phyloP scores from a whole-genome alignment of 2,797 vertebrate species.

The Pantherophis vulpinus region DNA sequence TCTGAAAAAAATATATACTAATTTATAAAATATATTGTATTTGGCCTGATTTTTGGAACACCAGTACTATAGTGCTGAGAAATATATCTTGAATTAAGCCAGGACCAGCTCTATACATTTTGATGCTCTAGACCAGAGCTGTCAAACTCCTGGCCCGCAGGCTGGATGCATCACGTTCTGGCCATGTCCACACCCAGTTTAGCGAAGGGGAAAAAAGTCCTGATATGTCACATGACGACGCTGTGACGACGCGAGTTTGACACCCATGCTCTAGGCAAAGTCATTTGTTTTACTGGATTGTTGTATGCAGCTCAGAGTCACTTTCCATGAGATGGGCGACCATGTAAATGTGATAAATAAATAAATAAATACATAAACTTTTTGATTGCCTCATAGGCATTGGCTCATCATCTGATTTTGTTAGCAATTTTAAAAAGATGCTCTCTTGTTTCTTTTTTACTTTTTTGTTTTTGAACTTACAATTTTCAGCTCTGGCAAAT shows the following conservation, averaged over 20 bases:
- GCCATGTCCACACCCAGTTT: too few species aligned
- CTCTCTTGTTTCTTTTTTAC: not conserved
- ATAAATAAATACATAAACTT: too few species aligned
- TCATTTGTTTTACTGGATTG: not conserved
- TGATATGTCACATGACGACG: fast-evolving
- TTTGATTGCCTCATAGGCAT: not conserved
- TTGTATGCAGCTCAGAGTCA: not conserved
- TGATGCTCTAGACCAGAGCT: not conserved
- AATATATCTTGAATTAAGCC: not conserved
- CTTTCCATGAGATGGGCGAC: not conserved
- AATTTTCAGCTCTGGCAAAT: not conserved
- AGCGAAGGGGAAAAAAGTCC: too few species aligned
- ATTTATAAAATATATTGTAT: not conserved
- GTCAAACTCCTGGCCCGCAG: not conserved
- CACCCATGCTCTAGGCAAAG: not conserved
- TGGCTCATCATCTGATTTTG: not conserved
- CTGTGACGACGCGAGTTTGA: fast-evolving
- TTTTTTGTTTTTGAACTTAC: not conserved
- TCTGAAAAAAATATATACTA: not conserved
- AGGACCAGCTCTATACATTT: not conserved
- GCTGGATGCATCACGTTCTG: too few species aligned
- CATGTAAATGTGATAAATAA: not conserved
- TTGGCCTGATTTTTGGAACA: not conserved
- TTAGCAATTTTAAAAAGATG: not conserved
- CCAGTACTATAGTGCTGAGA: not conserved